Conservation (phyloP, 2,888 invertebrate species). For the Agriopis aurantiaria region DNA sequence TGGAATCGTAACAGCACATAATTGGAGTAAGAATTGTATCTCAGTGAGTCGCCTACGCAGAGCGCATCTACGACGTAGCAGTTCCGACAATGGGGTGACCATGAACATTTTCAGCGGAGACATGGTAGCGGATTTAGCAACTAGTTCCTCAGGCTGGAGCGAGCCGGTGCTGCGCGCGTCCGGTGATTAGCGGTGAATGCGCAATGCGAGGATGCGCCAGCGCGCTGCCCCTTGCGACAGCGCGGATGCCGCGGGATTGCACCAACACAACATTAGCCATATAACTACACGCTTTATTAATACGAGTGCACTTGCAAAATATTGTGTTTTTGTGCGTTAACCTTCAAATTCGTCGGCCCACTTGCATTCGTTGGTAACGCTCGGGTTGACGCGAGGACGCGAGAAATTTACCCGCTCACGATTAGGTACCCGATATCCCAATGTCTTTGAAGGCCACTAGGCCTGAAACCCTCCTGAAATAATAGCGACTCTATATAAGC, state of each 20-base stretch:
- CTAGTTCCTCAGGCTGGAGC: slow-evolving; percentile 56
- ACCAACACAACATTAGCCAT: slow-evolving; percentile 70
- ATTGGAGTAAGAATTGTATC: slow-evolving; percentile 15
- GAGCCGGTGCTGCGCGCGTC: slow-evolving; percentile 59
- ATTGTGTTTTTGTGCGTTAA: slow-evolving; percentile 79
- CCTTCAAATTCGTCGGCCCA: slow-evolving; percentile 79
- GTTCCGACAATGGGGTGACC: slow-evolving; percentile 42
- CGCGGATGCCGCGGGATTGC: slow-evolving; percentile 82
- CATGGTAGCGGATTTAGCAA: slow-evolving; percentile 69
- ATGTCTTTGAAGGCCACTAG: not conserved
- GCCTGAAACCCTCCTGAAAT: not conserved
- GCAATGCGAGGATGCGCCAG: slow-evolving; percentile 78
- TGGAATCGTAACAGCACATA: slow-evolving; percentile 4
- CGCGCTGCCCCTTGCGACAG: slow-evolving; percentile 78
- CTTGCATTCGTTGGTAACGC: slow-evolving; percentile 81
- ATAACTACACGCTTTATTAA: slow-evolving; percentile 76
- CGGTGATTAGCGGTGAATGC: slow-evolving; percentile 79
- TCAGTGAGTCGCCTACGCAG: slow-evolving; percentile 25
- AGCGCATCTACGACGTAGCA: slow-evolving; percentile 44
- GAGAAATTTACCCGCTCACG: slow-evolving; percentile 61
- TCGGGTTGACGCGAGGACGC: slow-evolving; percentile 78
- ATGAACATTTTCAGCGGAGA: slow-evolving; percentile 57
- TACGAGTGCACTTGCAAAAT: slow-evolving; percentile 82
- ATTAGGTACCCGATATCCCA: slow-evolving; percentile 18
- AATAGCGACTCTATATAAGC: not conserved